These are phyloP conservation scores for Drosophila bunnanda DNA, from an alignment of 2,888 invertebrate species.

Conservation along the genomic window DNA sequence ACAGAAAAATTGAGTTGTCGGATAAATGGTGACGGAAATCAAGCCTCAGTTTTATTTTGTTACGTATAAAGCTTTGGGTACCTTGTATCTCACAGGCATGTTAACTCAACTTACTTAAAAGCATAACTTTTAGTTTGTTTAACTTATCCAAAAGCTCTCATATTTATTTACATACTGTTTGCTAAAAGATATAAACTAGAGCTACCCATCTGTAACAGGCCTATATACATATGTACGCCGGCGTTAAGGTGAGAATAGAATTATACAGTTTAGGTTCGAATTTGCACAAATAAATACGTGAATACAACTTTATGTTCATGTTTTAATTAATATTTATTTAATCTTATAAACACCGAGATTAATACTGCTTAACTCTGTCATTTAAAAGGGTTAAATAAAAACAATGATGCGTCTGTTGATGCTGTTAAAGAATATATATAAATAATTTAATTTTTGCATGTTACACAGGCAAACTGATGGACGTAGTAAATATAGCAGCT, in stretches of 20 bases:
- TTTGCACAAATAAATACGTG: neutral
- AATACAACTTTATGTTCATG: too few species aligned
- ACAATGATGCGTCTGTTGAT: neutral
- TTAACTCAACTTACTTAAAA: too few species aligned
- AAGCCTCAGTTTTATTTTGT: neutral
- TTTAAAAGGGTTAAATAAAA: too few species aligned
- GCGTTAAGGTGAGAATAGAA: neutral
- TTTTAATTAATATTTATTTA: neutral
- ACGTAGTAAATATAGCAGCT: too few species aligned
- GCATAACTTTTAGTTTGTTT: neutral
- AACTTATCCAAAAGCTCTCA: neutral
- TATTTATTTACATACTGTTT: neutral
- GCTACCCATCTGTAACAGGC: neutral
- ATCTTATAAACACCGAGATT: neutral
- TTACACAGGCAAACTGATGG: neutral
- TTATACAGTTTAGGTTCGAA: neutral
- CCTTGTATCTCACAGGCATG: neutral
- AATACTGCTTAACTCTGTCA: too few species aligned
- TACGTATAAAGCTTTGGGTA: neutral
- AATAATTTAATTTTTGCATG: neutral
- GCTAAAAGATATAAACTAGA: neutral
- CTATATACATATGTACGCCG: too few species aligned
- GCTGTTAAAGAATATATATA: neutral
- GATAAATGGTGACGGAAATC: neutral
- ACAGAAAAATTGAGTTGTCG: too few species aligned